Conservation (phyloP, 2,888 invertebrate species). For the Hecatera dysodea region DNA sequence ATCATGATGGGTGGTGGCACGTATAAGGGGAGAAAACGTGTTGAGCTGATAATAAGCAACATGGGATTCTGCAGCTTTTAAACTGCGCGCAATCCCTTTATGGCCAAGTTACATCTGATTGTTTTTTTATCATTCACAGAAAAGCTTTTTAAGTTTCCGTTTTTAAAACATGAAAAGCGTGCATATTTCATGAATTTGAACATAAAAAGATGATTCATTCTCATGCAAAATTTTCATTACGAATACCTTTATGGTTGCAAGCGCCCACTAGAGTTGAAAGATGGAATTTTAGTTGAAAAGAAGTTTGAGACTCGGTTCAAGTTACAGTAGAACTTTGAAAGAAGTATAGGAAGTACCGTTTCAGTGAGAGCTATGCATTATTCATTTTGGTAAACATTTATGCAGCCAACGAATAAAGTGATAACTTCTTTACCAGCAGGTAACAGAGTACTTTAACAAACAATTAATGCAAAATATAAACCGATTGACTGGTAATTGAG, state of each 20-base stretch:
- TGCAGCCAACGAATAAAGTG: not conserved
- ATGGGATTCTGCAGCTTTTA: not conserved
- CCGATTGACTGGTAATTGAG: not conserved
- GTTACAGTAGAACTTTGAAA: constrained; percentile 7
- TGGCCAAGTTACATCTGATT: not conserved
- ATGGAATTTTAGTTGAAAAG: constrained; percentile 38
- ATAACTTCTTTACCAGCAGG: not conserved
- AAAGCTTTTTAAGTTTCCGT: constrained; percentile 1
- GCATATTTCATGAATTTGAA: constrained; percentile 30
- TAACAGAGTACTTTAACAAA: not conserved
- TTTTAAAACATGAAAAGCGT: constrained; percentile 8
- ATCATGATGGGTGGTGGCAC: no score
- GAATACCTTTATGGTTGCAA: constrained; percentile 43
- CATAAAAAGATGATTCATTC: constrained; percentile 48
- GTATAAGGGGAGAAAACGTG: no score
- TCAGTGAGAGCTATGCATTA: constrained; percentile 18
- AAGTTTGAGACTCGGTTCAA: constrained; percentile 37
- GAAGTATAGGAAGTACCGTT: not conserved
- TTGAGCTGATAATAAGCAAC: no score
- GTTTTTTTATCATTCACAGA: not conserved
- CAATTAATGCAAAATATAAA: not conserved
- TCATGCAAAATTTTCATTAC: constrained; percentile 52
- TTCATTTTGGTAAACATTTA: constrained; percentile 21
- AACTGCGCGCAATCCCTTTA: not conserved
- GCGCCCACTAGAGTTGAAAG: constrained; percentile 31